Percentiles rank a stretch among this genome's conserved stretches.
phyloP scores from a whole-genome alignment of 2,888 invertebrate genomes.

The Quadriops clusia region DNA sequence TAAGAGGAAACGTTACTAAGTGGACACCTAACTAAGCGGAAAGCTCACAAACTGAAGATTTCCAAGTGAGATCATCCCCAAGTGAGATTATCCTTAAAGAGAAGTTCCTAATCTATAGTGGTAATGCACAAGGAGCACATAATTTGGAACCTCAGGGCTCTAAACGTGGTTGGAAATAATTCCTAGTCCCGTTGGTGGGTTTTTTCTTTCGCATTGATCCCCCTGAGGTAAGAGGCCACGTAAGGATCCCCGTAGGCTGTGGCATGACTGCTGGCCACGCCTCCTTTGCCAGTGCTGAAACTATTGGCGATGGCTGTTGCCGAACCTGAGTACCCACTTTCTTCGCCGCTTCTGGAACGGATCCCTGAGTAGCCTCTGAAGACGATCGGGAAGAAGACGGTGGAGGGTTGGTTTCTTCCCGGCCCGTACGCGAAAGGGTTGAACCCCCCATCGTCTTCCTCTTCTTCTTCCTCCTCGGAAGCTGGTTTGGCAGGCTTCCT shows the following conservation, averaged over 20 bases:
- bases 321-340: conserved; percentile 40
- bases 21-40: no score
- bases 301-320: conserved; percentile 62
- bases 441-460: conserved; percentile 37
- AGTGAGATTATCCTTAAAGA: no score
- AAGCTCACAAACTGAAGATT: no score
- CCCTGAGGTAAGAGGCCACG: no score
- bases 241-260: conserved; percentile 55
- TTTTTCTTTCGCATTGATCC: no score
- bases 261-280: conserved; percentile 60
- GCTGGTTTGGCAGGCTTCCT: conserved; percentile 18
- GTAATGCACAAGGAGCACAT: no score
- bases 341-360: conserved; percentile 14
- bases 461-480: conserved; percentile 36
- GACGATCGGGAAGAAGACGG: conserved; percentile 57
- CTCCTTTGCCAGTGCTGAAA: conserved; percentile 58
- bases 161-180: no score
- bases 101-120: no score
- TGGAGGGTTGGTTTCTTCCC: conserved; percentile 34
- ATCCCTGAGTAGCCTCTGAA: conserved; percentile 32
- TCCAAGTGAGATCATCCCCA: no score
- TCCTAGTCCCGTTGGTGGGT: no score
- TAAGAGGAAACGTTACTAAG: no score
- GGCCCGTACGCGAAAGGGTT: conserved; percentile 23
- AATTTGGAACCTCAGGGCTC: no score